phyloP scores from a whole-genome alignment of 2,113 vertebrate genomes.

The Myrmophylax atrothorax region DNA sequence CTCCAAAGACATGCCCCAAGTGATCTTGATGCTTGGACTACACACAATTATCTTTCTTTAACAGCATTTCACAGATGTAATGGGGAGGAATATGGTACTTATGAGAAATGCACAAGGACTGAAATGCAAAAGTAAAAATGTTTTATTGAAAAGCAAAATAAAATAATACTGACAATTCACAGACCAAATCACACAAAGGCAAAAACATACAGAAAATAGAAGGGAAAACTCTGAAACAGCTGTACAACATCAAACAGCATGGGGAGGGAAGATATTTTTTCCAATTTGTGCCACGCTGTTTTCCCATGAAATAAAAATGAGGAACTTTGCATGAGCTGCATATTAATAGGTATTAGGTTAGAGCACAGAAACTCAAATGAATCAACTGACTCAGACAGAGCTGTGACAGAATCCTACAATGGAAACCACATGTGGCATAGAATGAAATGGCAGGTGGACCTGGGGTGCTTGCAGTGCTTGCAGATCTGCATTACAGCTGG shows the following conservation, averaged over 20 bases:
- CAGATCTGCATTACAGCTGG: background rate
- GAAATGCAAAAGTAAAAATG: conserved; percentile 77
- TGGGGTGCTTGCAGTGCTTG: background rate
- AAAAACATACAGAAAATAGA: conserved; percentile 30
- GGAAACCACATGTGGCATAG: background rate
- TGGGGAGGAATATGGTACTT: conserved; percentile 4
- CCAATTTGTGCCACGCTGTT: background rate
- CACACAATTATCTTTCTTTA: background rate
- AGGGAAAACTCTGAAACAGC: background rate
- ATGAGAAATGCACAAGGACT: conserved; percentile 51
- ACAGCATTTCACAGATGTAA: background rate
- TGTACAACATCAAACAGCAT: background rate
- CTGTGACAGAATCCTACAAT: background rate
- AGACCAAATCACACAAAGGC: conserved; percentile 41
- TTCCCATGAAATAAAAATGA: conserved; percentile 24
- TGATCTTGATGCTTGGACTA: background rate
- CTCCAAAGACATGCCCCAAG: background rate
- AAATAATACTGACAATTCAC: conserved; percentile 63
- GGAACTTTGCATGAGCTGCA: background rate
- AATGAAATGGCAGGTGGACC: background rate
- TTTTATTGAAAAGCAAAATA: conserved; percentile 78
- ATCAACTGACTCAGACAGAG: background rate
- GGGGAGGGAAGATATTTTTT: background rate
- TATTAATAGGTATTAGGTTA: conserved; percentile 31
- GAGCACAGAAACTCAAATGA: background rate